Conservation (phyloP, 2,797 vertebrate species). For the Catharus ustulatus region DNA sequence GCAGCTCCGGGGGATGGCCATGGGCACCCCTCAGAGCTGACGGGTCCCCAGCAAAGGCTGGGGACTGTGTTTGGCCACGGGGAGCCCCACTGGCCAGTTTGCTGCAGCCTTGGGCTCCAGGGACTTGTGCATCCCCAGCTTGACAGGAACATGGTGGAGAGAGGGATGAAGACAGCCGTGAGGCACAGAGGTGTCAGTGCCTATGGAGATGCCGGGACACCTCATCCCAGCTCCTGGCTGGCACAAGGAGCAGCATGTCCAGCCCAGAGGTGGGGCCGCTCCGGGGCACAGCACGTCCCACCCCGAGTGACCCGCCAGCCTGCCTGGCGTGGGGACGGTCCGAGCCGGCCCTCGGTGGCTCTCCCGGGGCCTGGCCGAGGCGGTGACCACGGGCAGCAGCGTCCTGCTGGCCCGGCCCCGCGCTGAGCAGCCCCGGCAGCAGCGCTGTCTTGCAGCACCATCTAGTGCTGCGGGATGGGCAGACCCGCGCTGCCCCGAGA, state of each 20-base stretch:
- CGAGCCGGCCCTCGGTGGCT: background rate
- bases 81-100: background rate
- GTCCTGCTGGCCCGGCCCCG: rapidly evolving
- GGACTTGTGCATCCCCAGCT: background rate
- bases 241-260: rapidly evolving
- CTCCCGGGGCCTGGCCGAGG: rapidly evolving
- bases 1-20: rapidly evolving
- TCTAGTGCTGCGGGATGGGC: slow-evolving; percentile 18
- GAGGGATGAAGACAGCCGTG: background rate
- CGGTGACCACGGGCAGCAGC: background rate
- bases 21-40: background rate
- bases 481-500: background rate
- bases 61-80: rapidly evolving
- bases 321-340: rapidly evolving
- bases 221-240: background rate
- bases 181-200: rapidly evolving
- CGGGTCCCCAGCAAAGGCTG: background rate
- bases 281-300: background rate
- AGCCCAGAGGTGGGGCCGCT: background rate
- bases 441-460: slow-evolving; percentile 55
- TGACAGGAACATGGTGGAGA: rapidly evolving
- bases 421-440: rapidly evolving
- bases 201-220: background rate
- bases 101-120: rapidly evolving
- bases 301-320: background rate